Evolutionary conservation across 2,113 vertebrate genomes (phyloP), one percentile per base, ranked within the genome.

Genomic region (Myxocyprinus asiaticus): DNA sequence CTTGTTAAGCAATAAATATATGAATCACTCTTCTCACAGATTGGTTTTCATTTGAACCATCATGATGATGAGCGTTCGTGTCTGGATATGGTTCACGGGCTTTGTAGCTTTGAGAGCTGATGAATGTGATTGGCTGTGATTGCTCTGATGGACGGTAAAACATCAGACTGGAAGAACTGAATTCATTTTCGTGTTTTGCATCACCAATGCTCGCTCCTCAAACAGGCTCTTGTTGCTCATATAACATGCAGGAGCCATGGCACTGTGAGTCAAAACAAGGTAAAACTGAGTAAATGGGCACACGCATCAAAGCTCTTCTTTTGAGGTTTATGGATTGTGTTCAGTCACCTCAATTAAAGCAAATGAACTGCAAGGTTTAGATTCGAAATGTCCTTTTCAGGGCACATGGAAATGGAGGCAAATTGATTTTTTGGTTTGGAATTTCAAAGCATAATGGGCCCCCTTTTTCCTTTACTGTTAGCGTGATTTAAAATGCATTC

Each of bases 401-500:
- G 42, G 9, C 9, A 5, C 9, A 15, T 45, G 6, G 4, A 44
- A 71, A 44, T 58, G 17, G 44, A 71, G 42, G 42, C 43, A 59
- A 58, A 72, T 59, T 9, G 53, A 72, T 71, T 61, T 11, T 80
- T 83, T 80, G 48, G 53, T 22, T 55, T 53, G 10, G 42, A 68
- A 72, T 83, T 70, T 77, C 15, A 67, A 69, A 72, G 75, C 55
- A 67, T 76, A 83, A 77, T 77, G 11, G 55, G 59, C 66, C 6
- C 4, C 44, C 9, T 68, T 12, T 76, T 45, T 17, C 63, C 43
- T 4, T 63, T 65, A 45, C 47, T 51, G 6, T 45, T 43, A 15
- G 43, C 61, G 10, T 71, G 51, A 76, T 71, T 76, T 42, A 10
- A 67, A 50, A 42, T 11, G n/a, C 47, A 79, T 69, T 79, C 48